Conservation (phyloP, 1,140 invertebrate species). For the Papilio machaon region DNA sequence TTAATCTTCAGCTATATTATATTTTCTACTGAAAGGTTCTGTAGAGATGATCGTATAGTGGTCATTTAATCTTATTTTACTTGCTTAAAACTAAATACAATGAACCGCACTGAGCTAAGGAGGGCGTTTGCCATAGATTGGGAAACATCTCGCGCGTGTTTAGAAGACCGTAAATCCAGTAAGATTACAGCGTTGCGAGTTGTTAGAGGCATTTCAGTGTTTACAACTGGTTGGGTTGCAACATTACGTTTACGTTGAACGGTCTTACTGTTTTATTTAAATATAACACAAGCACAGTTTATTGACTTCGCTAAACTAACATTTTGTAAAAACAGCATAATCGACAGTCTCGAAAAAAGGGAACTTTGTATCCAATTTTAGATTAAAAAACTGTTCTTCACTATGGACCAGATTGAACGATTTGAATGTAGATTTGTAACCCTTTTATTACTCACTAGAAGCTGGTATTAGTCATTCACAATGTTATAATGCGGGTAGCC, state of each 20-base stretch:
- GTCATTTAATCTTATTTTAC: neutral
- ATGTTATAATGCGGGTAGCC: neutral
- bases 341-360: too few relatives aligned
- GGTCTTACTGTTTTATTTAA: neutral
- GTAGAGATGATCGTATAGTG: too few relatives aligned
- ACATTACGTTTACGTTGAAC: conserved; percentile 1
- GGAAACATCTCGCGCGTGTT: neutral
- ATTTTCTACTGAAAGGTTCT: too few relatives aligned
- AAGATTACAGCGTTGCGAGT: neutral
- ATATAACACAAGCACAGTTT: neutral
- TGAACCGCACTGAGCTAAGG: neutral
- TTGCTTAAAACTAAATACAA: neutral
- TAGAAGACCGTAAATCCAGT: conserved; percentile 4
- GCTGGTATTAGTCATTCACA: neutral
- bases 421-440: neutral
- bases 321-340: neutral
- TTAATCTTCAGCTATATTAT: too few relatives aligned
- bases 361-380: too few relatives aligned
- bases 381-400: too few relatives aligned
- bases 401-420: neutral
- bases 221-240: neutral
- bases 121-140: neutral
- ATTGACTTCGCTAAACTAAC: neutral
- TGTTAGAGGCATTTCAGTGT: neutral
- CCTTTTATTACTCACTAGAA: neutral